phyloP scores from a whole-genome alignment of 1,140 invertebrate species.

The Caerostris extrusa region DNA sequence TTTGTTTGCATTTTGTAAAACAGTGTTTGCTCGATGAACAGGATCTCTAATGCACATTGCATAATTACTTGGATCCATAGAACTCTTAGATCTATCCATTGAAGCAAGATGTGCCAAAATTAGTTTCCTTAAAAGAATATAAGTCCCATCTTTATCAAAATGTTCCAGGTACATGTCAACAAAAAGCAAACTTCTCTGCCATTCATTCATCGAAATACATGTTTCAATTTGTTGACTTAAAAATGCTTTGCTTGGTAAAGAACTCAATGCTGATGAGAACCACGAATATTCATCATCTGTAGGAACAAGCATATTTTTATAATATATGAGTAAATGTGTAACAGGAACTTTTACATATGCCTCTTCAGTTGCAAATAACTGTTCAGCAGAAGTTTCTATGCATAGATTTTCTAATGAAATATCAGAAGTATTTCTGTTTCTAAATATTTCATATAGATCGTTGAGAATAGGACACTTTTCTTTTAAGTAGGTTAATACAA shows the following conservation, averaged over 20 bases:
- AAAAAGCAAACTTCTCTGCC: conserved; percentile 63
- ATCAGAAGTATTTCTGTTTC: not conserved
- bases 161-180: conserved; percentile 58
- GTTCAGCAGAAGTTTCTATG: conserved; percentile 1
- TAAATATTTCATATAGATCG: conserved; percentile 61
- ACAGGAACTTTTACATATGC: not conserved
- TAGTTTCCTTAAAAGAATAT: conserved; percentile 26
- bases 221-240: conserved; percentile 41
- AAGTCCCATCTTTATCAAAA: conserved; percentile 31
- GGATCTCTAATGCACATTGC: conserved; percentile 61
- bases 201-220: conserved; percentile 36
- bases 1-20: conserved; percentile 60
- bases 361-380: conserved; percentile 19
- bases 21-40: conserved; percentile 41
- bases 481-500: conserved; percentile 54
- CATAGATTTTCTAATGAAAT: not conserved
- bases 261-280: conserved; percentile 68
- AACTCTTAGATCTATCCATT: not conserved
- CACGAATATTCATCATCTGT: not conserved
- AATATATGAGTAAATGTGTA: conserved; percentile 24
- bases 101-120: conserved; percentile 67
- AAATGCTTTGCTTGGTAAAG: conserved; percentile 11
- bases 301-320: conserved; percentile 18
- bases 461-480: conserved; percentile 60
- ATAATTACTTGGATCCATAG: conserved; percentile 46